phyloP scores from a whole-genome alignment of 2,113 vertebrate species.

The Arenaria interpres region DNA sequence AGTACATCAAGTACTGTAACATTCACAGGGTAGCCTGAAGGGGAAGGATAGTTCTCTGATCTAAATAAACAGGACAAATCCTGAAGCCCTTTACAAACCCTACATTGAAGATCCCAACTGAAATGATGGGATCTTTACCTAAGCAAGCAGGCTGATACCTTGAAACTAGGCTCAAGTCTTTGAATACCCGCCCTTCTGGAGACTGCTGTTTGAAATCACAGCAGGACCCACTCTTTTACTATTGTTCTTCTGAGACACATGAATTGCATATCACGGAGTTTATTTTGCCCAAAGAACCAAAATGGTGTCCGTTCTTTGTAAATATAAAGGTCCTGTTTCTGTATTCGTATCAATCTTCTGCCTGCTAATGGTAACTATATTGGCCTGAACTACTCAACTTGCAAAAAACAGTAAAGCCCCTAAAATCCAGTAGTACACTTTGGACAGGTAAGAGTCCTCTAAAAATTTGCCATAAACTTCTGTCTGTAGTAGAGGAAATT shows the following conservation, averaged over 20 bases:
- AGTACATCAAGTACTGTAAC: not conserved
- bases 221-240: not conserved
- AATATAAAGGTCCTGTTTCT: not conserved
- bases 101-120: rapidly evolving
- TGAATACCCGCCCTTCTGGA: not conserved
- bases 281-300: not conserved
- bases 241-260: not conserved
- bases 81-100: not conserved
- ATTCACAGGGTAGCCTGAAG: not conserved
- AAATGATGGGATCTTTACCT: not conserved
- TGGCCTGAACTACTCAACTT: not conserved
- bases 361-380: not conserved
- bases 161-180: not conserved
- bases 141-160: not conserved
- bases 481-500: not conserved
- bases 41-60: not conserved
- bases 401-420: not conserved
- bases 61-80: not conserved
- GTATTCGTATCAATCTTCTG: not conserved
- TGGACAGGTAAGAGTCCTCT: not conserved
- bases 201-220: not conserved
- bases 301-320: not conserved
- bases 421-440: not conserved
- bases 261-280: not conserved
- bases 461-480: not conserved